Conservation (phyloP, 2,797 vertebrate genomes). For the Synaphobranchus kaupii region DNA sequence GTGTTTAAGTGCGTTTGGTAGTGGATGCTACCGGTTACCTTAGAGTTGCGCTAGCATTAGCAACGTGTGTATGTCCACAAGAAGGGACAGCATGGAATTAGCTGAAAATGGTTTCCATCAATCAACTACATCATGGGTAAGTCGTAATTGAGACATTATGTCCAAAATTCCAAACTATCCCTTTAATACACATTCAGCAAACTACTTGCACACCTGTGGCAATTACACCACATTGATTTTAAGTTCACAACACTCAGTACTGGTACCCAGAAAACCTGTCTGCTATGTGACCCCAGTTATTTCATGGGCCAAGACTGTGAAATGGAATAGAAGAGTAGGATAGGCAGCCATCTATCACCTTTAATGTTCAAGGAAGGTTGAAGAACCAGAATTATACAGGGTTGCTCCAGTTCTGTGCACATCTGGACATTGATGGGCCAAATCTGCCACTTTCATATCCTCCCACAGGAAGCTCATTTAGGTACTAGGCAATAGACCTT, state of each 20-base stretch:
- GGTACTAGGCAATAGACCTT: slow-evolving; percentile 4
- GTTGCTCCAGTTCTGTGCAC: background rate
- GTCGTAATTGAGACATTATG: no score
- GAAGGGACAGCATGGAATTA: no score
- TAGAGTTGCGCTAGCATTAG: no score
- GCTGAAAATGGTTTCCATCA: no score
- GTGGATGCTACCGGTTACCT: no score
- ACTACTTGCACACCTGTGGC: background rate
- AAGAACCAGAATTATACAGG: background rate
- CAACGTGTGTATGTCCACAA: no score
- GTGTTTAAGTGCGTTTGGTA: no score
- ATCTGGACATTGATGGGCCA: slow-evolving; percentile 1
- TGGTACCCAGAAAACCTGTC: background rate
- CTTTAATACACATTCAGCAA: background rate
- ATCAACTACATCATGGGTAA: no score
- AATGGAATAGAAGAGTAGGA: background rate
- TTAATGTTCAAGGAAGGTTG: background rate
- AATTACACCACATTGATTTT: background rate
- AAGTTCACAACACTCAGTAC: background rate
- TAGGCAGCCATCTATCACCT: background rate
- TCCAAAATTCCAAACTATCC: no score
- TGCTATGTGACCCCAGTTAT: background rate
- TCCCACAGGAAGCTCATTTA: background rate
- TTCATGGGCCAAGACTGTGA: background rate
- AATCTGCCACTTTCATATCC: slow-evolving; percentile 3